Evolutionary conservation across 2,797 vertebrate genomes (phyloP).

Genomic region (Enoplosus armatus): DNA sequence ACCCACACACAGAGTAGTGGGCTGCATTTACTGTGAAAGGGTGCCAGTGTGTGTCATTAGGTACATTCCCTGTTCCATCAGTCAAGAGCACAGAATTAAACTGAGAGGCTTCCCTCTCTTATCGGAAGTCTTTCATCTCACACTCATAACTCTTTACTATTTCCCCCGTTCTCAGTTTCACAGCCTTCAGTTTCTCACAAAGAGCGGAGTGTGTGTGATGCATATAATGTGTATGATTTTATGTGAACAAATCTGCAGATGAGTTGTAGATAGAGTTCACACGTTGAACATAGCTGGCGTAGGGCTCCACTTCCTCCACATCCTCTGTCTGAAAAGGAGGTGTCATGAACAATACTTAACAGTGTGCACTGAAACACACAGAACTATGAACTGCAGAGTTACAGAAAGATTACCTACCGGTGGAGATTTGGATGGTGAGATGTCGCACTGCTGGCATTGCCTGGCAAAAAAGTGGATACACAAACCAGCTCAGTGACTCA

Average conservation of each 20-base stretch:
- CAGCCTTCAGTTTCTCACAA: conserved; percentile 48
- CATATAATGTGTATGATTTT: conserved; percentile 31
- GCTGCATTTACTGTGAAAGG: neutral
- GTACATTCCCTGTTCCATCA: conserved; percentile 34
- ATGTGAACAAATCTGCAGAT: conserved; percentile 69
- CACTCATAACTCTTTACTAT: conserved; percentile 36
- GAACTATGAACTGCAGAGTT: neutral
- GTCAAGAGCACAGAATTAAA: neutral
- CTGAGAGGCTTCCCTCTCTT: conserved; percentile 30
- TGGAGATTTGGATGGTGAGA: conserved; percentile 57
- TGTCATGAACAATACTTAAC: neutral
- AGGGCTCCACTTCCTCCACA: conserved; percentile 85
- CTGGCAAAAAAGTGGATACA: conserved; percentile 38
- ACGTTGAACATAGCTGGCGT: conserved; percentile 85
- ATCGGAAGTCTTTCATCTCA: conserved; percentile 43
- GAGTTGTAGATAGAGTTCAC: conserved; percentile 88
- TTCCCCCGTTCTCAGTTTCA: conserved; percentile 56
- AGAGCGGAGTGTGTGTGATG: conserved; percentile 5
- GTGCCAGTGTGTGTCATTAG: neutral
- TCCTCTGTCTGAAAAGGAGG: conserved; percentile 64
- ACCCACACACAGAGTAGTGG: conserved; percentile 37
- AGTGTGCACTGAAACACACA: neutral
- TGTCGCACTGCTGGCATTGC: conserved; percentile 10
- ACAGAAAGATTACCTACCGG: conserved; percentile 59
- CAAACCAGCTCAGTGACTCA: conserved; percentile 13